phyloP scores from a whole-genome alignment of 2,888 invertebrate genomes.

The Torymus texanus region DNA sequence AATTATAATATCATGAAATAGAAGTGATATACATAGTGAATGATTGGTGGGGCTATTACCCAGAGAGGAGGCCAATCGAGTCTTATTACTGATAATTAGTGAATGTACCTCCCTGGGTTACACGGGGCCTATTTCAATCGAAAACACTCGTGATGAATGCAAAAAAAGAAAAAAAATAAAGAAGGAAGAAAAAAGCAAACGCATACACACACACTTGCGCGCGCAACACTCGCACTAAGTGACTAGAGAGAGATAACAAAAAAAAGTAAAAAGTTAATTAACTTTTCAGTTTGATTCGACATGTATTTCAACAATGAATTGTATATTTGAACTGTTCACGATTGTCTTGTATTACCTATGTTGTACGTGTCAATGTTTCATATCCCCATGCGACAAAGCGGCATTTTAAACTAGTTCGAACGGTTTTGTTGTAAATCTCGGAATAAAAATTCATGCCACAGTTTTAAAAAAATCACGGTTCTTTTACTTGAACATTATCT shows the following conservation, averaged over 20 bases:
- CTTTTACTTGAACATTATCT: constrained; percentile 53
- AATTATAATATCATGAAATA: constrained; percentile 74
- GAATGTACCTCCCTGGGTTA: constrained; percentile 71
- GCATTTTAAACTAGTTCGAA: constrained; percentile 73
- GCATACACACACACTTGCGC: constrained; percentile 42
- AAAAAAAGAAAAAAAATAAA: constrained; percentile 60
- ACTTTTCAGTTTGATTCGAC: constrained; percentile 51
- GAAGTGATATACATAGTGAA: constrained; percentile 73
- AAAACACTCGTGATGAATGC: constrained; percentile 51
- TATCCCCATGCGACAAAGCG: constrained; percentile 71
- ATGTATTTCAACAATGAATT: constrained; percentile 61
- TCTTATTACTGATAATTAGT: constrained; percentile 67
- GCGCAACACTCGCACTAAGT: constrained; percentile 53
- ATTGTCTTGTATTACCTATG: constrained; percentile 74
- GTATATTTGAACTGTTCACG: constrained; percentile 70
- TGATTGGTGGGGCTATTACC: constrained; percentile 68
- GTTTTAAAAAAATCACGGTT: constrained; percentile 63
- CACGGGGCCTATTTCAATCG: constrained; percentile 69
- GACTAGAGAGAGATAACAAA: constrained; percentile 50
- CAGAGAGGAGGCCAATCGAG: constrained; percentile 69
- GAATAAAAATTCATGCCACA: constrained; percentile 74
- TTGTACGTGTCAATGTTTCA: constrained; percentile 75
- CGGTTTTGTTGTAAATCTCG: constrained; percentile 74
- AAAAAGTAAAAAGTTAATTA: constrained; percentile 46
- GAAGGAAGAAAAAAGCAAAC: constrained; percentile 29